These are phyloP conservation scores for Hymenopus coronatus DNA, from an alignment of 2,888 invertebrate genomes.

Conservation along the genomic window DNA sequence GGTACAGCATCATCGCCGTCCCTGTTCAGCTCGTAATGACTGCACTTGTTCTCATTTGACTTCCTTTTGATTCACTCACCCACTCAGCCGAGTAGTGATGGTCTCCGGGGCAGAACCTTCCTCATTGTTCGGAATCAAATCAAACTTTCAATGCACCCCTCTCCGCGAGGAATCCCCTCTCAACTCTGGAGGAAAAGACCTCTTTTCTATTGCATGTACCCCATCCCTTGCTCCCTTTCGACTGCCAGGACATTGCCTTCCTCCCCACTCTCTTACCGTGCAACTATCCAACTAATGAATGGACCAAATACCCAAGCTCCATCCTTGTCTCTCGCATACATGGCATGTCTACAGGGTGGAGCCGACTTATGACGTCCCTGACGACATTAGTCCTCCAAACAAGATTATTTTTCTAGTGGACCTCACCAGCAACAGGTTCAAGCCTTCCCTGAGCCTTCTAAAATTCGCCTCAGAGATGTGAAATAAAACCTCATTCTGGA, in stretches of 20 bases:
- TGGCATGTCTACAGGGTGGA: background rate
- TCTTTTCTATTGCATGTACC: background rate
- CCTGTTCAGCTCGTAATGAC: conserved; percentile 26
- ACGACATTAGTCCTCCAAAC: background rate
- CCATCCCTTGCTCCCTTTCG: background rate
- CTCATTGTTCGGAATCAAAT: conserved; percentile 30
- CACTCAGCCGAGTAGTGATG: background rate
- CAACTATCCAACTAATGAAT: conserved; percentile 32
- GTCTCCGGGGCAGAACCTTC: background rate
- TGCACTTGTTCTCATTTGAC: conserved; percentile 34
- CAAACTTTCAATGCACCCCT: conserved; percentile 27
- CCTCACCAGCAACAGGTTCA: too few relatives aligned
- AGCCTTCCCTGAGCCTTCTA: too few relatives aligned
- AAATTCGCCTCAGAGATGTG: too few relatives aligned
- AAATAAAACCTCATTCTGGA: too few relatives aligned
- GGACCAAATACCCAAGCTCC: conserved; percentile 8
- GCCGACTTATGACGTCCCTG: background rate
- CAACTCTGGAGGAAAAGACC: background rate
- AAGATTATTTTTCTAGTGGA: background rate
- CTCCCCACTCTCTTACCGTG: background rate
- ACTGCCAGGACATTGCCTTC: background rate
- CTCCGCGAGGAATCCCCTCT: background rate
- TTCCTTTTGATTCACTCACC: conserved; percentile 28
- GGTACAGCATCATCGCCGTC: conserved; percentile 8
- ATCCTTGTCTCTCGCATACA: background rate